Percentiles rank a stretch among this genome's conserved stretches.
phyloP scores from a whole-genome alignment of 2,113 vertebrate genomes.

The Acrocephalus arundinaceus region DNA sequence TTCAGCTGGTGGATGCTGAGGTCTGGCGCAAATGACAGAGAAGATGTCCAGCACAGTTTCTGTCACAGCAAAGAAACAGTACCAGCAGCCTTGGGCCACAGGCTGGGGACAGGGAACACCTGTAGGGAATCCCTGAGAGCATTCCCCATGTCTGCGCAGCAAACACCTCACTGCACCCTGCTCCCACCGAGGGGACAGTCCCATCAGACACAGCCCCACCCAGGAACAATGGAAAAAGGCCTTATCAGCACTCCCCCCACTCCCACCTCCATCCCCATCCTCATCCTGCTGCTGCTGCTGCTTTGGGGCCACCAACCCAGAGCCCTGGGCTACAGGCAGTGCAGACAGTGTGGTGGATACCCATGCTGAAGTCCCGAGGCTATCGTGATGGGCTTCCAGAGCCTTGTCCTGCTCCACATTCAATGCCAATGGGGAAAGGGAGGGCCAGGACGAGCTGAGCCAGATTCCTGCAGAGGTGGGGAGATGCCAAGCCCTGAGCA shows the following conservation, averaged over 20 bases:
- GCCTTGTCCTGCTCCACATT: background rate
- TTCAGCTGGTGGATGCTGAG: rapidly evolving
- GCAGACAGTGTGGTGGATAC: background rate
- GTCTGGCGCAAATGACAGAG: background rate
- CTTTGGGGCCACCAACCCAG: background rate
- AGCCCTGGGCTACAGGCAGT: background rate
- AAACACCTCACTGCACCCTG: background rate
- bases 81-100: background rate
- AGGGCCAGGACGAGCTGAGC: background rate
- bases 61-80: background rate
- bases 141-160: background rate
- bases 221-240: background rate
- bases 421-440: background rate
- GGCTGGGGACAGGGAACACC: background rate
- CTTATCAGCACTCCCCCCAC: background rate
- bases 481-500: background rate
- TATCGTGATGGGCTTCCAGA: background rate
- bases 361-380: background rate
- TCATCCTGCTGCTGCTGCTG: background rate
- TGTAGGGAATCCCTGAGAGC: rapidly evolving
- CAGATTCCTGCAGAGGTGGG: background rate
- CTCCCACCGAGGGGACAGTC: rapidly evolving
- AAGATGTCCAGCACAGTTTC: background rate
- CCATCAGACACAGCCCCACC: background rate
- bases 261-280: background rate